Evolutionary conservation across 2,113 vertebrate species (phyloP).

Genomic region (Electrona antarctica): DNA sequence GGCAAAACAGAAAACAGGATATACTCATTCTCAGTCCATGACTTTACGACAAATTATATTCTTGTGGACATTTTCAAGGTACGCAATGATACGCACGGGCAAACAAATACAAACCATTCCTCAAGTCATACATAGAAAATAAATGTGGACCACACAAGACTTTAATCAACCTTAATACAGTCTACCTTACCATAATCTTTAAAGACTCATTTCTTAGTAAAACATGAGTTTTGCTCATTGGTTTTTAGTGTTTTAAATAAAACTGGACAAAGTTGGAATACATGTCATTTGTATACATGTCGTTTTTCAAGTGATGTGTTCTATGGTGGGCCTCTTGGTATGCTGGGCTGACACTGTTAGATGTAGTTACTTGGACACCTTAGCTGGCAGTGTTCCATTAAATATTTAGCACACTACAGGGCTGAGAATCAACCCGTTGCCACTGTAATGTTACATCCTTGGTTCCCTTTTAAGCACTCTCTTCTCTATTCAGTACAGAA

Average conservation of each 20-base stretch:
- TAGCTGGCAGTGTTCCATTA: conserved; percentile 17
- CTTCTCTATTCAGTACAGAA: not conserved
- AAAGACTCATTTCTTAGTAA: conserved; percentile 9
- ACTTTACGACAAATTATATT: conserved; percentile 54
- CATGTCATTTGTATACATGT: not conserved
- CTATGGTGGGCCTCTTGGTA: not conserved
- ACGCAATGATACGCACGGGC: conserved; percentile 8
- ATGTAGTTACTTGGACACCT: conserved; percentile 17
- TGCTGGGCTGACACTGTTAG: conserved; percentile 35
- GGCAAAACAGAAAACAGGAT: conserved; percentile 3
- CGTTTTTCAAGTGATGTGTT: conserved; percentile 6
- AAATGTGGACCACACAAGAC: conserved; percentile 17
- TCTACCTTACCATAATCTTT: not conserved
- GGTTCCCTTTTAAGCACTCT: conserved; percentile 2
- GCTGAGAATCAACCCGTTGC: conserved; percentile 15
- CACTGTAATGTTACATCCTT: conserved; percentile 12
- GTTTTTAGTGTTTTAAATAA: conserved; percentile 16
- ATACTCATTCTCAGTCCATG: conserved; percentile 34
- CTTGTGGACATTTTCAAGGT: conserved; percentile 17
- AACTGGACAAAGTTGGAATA: conserved; percentile 14
- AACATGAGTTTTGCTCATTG: conserved; percentile 16
- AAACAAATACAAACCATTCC: conserved; percentile 25
- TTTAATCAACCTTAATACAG: conserved; percentile 19
- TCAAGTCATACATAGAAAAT: conserved; percentile 30
- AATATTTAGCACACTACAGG: conserved; percentile 31